Evolutionary conservation across 2,888 invertebrate species (phyloP), one percentile per base, ranked within the genome.

Genomic region (Lasioglossum leucozonium): DNA sequence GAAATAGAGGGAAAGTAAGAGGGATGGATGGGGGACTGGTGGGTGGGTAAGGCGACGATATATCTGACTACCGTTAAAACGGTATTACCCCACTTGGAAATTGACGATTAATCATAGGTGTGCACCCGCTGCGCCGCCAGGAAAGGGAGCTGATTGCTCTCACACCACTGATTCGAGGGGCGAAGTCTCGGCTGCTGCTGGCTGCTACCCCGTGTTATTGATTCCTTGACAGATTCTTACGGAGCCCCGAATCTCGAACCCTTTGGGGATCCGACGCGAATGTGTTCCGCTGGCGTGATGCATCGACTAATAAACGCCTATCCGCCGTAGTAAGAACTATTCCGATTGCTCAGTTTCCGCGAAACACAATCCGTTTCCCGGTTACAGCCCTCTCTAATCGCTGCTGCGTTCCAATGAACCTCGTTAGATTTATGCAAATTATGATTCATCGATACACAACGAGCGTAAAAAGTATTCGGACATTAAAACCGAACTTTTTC

Each of bases 101-200:
- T 90, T 82, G 86, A 89, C 89, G 89, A 91, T 91, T 91, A 92
- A 91, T 91, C 89, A 91, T 87, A 80, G 84, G 85, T 80, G 86
- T 44, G 85, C 81, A 77, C 82, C 84, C 84, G 81, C 75, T 75
- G 72, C 76, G 58, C 69, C 65, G 13, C 22, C 44, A 42, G 71
- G 47, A 78, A 58, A 62, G 76, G 71, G 69, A 26, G 55, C 71
- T 82, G 82, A 86, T 86, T 87, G 87, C 87, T 34, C 82, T 26
- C 72, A 55, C 40, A 72, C 78, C 62, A 62, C 51, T 73, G n/a
- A 80, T 81, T 82, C 77, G 37, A 71, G 73, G 37, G 65, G 34
- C 72, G 40, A 73, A 79, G 65, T 44, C 26, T n/a, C n/a, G n/a
- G n/a, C n/a, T n/a, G n/a, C n/a, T n/a, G n/a, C n/a, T n/a, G 26